phyloP scores from a whole-genome alignment of 2,888 invertebrate genomes.

The Rotaria magnacalcarata region DNA sequence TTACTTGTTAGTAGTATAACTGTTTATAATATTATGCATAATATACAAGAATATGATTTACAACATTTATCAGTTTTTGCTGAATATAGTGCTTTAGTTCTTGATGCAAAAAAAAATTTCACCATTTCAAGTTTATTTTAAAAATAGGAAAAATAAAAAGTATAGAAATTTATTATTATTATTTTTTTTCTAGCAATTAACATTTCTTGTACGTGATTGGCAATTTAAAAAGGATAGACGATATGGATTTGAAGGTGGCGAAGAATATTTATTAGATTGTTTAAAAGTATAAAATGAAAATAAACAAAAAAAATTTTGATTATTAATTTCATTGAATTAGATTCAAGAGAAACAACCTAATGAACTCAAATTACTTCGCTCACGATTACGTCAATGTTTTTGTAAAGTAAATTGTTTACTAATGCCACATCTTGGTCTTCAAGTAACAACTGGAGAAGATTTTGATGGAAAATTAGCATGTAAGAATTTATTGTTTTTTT shows the following conservation, averaged over 20 bases:
- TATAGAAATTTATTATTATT: not conserved
- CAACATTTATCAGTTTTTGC: constrained; percentile 74
- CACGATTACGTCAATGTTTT: constrained; percentile 93
- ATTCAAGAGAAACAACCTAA: constrained; percentile 75
- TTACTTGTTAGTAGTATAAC: constrained; percentile 96
- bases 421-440: constrained; percentile 95
- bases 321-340: not conserved
- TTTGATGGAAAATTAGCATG: constrained; percentile 82
- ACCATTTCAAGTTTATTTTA: constrained; percentile 64
- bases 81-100: constrained; percentile 90
- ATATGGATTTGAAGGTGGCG: constrained; percentile 85
- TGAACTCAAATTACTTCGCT: constrained; percentile 84
- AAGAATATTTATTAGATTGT: constrained; percentile 75
- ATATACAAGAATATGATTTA: constrained; percentile 88
- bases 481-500: constrained; percentile 47
- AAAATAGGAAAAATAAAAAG: not conserved
- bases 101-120: constrained; percentile 76
- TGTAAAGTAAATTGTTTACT: constrained; percentile 89
- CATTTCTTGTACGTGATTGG: constrained; percentile 71
- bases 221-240: constrained; percentile 86
- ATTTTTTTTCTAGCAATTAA: constrained; percentile 38
- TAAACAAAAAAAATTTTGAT: not conserved
- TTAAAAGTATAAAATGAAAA: constrained; percentile 66
- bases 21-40: constrained; percentile 81
- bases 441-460: constrained; percentile 89